A percentile compares a stretch with the other conserved stretches of the same genome.
Evolutionary conservation across 1,140 invertebrate species (phyloP).

Genomic region (Uloborus diversus): DNA sequence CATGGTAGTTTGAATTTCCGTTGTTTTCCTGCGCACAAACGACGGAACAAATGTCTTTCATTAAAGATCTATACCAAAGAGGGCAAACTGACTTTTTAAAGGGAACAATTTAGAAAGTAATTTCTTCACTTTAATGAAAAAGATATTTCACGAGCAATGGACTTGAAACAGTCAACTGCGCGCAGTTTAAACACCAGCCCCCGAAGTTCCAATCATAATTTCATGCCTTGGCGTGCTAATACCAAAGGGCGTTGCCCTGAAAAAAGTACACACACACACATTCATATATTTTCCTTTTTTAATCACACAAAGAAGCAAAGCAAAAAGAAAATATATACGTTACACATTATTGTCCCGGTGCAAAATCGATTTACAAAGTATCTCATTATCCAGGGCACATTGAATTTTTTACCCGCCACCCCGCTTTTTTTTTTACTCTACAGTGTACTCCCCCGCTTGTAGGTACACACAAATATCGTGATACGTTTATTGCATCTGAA

Average conservation of each 20-base stretch:
- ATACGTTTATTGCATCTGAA: conserved; percentile 26
- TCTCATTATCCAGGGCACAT: conserved; percentile 44
- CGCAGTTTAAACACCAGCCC: too few relatives aligned
- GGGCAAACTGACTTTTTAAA: too few relatives aligned
- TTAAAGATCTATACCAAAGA: too few relatives aligned
- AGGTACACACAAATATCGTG: conserved; percentile 40
- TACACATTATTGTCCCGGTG: conserved; percentile 43
- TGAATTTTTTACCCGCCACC: conserved; percentile 1
- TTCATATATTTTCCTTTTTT: conserved; percentile 44
- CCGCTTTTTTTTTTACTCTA: not conserved
- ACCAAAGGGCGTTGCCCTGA: conserved; percentile 24
- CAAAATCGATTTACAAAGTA: conserved; percentile 51
- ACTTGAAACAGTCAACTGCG: too few relatives aligned
- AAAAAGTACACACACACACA: conserved; percentile 10
- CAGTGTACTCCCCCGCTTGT: conserved; percentile 35
- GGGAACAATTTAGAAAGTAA: too few relatives aligned
- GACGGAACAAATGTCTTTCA: too few relatives aligned
- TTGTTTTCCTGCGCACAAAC: too few relatives aligned
- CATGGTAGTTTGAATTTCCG: too few relatives aligned
- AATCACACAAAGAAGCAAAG: conserved; percentile 29
- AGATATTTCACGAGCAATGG: not conserved
- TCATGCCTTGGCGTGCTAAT: conserved; percentile 25
- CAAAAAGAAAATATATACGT: conserved; percentile 38
- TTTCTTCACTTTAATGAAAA: too few relatives aligned
- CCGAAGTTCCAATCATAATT: not conserved